These are phyloP conservation scores for Manis crassicaudata DNA, from an alignment of 2,797 vertebrate genomes.

Conservation along the genomic window DNA sequence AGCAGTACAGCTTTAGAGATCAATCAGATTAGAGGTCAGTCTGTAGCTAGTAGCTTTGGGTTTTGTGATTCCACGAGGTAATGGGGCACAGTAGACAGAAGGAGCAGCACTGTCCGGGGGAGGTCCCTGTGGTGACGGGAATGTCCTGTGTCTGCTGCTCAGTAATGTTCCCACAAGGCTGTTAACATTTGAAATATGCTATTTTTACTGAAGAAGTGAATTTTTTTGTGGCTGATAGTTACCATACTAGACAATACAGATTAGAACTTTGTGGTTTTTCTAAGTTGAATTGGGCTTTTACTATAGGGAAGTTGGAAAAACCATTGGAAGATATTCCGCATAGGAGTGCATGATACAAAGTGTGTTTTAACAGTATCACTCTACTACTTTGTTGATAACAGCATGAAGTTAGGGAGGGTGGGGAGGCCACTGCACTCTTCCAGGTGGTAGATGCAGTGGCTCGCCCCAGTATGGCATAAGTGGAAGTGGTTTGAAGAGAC, in stretches of 20 bases:
- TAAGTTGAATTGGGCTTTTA: not conserved
- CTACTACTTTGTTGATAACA: not conserved
- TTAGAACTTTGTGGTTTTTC: not conserved
- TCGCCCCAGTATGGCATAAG: not conserved
- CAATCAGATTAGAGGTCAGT: not conserved
- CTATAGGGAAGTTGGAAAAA: not conserved
- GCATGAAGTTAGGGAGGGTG: not conserved
- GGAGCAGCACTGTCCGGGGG: accelerated
- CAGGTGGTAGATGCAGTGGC: not conserved
- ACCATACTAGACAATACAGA: not conserved
- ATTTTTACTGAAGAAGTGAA: not conserved
- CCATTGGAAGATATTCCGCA: not conserved
- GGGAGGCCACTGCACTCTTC: not conserved
- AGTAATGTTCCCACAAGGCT: not conserved
- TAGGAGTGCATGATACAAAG: not conserved
- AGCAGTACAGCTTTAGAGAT: not conserved
- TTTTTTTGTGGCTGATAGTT: not conserved
- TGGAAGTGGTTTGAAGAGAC: not conserved
- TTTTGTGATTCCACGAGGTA: not conserved
- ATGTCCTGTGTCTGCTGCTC: not conserved
- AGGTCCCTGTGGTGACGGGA: not conserved
- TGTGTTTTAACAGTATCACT: not conserved
- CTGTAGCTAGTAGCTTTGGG: not conserved
- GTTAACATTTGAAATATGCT: not conserved
- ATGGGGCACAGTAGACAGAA: not conserved